Percentiles rank a stretch among this genome's conserved stretches.
Evolutionary conservation across 2,888 invertebrate genomes (phyloP).

Genomic region (Nezara viridula): DNA sequence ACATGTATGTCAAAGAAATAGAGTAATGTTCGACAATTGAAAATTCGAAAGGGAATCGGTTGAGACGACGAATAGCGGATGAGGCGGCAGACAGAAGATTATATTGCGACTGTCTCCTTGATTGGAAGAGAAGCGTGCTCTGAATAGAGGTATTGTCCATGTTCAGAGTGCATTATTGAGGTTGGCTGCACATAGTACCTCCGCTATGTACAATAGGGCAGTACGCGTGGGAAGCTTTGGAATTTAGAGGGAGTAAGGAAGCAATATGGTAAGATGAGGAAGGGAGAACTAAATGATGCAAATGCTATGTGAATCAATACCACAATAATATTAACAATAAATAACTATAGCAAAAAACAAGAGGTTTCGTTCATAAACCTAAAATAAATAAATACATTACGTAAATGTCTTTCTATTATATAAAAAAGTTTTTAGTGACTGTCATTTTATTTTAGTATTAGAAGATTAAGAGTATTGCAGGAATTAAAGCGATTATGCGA

Average conservation of each 20-base stretch:
- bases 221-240: background rate
- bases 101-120: background rate
- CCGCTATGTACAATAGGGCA: background rate
- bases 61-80: background rate
- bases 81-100: background rate
- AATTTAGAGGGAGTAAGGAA: background rate
- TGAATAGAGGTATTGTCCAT: background rate
- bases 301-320: no score
- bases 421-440: no score
- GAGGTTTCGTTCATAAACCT: no score
- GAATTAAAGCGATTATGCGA: no score
- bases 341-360: no score
- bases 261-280: background rate
- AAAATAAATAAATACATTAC: no score
- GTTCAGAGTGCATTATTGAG: background rate
- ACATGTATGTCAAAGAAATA: background rate
- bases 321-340: no score
- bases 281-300: background rate
- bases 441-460: no score
- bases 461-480: no score
- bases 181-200: background rate
- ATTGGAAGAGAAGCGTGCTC: background rate
- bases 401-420: no score
- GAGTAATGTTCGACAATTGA: background rate
- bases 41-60: background rate